Conservation (phyloP, 2,797 vertebrate genomes). For the Coilia nasus region DNA sequence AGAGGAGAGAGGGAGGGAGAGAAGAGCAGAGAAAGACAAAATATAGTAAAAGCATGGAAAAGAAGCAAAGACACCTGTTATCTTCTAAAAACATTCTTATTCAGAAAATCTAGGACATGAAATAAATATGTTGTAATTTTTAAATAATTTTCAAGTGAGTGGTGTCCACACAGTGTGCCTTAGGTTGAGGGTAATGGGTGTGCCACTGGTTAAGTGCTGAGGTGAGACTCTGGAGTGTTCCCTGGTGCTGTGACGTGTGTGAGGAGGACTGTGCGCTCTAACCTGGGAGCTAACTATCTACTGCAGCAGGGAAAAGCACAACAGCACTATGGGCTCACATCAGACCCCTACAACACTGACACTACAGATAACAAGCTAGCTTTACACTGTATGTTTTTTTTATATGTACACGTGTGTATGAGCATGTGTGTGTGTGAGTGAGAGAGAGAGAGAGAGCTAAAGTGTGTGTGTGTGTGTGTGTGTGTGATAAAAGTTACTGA, state of each 20-base stretch:
- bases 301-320: no score
- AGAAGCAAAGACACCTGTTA: neutral
- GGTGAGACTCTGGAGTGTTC: neutral
- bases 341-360: no score
- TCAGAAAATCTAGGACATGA: neutral
- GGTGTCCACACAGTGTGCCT: neutral
- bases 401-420: no score
- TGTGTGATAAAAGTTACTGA: no score
- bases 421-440: no score
- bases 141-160: neutral
- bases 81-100: neutral
- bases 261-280: neutral
- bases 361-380: no score
- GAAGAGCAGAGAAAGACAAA: constrained; percentile 20
- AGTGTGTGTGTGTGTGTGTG: no score
- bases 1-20: constrained; percentile 4
- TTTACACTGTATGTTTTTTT: no score
- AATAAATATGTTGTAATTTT: neutral
- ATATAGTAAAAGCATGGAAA: constrained; percentile 14
- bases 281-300: no score
- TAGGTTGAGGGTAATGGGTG: neutral
- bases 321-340: no score
- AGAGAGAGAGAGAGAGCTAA: no score
- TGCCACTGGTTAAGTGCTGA: no score
- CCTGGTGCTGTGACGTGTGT: neutral